Percentiles rank a stretch among this genome's conserved stretches.
phyloP scores from a whole-genome alignment of 2,888 invertebrate species.

The Argyresthia albistria region DNA sequence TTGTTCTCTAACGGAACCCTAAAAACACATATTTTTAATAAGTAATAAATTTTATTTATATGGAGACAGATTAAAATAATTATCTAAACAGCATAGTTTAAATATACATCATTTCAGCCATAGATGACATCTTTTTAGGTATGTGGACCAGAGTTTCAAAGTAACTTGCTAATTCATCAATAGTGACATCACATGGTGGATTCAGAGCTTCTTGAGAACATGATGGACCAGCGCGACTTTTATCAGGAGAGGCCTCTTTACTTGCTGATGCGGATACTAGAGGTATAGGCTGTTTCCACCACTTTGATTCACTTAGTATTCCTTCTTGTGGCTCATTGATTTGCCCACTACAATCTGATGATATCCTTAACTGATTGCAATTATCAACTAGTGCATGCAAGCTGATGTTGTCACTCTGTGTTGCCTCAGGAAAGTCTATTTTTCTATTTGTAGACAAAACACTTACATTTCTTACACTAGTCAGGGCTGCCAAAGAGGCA shows the following conservation, averaged over 20 bases:
- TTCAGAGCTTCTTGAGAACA: constrained; percentile 87
- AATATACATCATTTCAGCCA: constrained; percentile 99
- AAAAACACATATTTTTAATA: too few species aligned
- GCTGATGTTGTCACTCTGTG: constrained; percentile 28
- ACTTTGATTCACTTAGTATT: constrained; percentile 27
- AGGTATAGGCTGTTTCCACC: constrained; percentile 40
- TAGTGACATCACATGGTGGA: constrained; percentile 88
- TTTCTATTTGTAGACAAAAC: constrained; percentile 10
- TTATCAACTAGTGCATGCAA: constrained; percentile 53
- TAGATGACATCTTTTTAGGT: constrained; percentile 97
- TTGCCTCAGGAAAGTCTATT: constrained; percentile 18
- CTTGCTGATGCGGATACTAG: constrained; percentile 19
- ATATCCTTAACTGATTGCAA: constrained; percentile 57
- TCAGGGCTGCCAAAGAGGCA: not conserved
- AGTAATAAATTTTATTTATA: too few species aligned
- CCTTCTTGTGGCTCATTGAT: constrained; percentile 14
- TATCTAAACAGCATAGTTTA: constrained; percentile 38
- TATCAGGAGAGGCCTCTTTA: constrained; percentile 29
- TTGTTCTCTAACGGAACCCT: too few species aligned
- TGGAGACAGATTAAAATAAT: too few species aligned
- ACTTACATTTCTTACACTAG: constrained; percentile 6
- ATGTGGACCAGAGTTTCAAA: constrained; percentile 96
- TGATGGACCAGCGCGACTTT: constrained; percentile 43
- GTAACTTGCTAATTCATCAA: constrained; percentile 95
- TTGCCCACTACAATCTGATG: constrained; percentile 25